These are phyloP conservation scores for Gadopsis marmoratus DNA, from an alignment of 2,797 vertebrate genomes.

Conservation along the genomic window DNA sequence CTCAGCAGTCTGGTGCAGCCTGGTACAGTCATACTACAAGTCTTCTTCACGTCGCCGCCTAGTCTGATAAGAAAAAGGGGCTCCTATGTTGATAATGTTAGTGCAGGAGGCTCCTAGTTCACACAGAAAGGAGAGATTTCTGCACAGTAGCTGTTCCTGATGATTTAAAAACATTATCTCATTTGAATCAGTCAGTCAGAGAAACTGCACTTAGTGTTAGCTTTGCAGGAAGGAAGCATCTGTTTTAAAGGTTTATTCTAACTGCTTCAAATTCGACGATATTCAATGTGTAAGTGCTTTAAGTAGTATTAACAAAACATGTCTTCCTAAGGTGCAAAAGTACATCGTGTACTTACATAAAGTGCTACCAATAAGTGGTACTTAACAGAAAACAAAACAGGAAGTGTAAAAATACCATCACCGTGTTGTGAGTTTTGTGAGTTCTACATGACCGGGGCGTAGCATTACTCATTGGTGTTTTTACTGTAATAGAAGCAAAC, in stretches of 20 bases:
- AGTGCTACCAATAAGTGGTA: conserved; percentile 51
- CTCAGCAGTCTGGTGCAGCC: background rate
- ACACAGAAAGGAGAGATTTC: background rate
- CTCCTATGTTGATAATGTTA: conserved; percentile 27
- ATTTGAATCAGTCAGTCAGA: background rate
- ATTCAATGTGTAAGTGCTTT: conserved; percentile 29
- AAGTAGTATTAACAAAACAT: conserved; percentile 11
- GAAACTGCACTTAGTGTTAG: background rate
- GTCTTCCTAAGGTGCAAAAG: conserved; percentile 50
- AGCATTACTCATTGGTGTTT: background rate
- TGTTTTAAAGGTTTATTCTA: background rate
- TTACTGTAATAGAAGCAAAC: background rate
- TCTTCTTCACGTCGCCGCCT: background rate
- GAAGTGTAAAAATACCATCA: conserved; percentile 2
- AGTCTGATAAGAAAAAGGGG: background rate
- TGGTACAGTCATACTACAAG: background rate
- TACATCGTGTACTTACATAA: conserved; percentile 47
- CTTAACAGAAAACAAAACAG: conserved; percentile 15
- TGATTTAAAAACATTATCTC: background rate
- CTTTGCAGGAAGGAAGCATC: background rate
- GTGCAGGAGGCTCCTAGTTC: background rate
- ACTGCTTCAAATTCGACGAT: background rate
- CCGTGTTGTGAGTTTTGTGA: rapidly evolving
- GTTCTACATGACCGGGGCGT: background rate
- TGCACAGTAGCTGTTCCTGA: background rate